A percentile compares a stretch with the other conserved stretches of the same genome.
These are phyloP conservation scores for Augiades crinisus DNA, from an alignment of 2,888 invertebrate species.

Conservation along the genomic window DNA sequence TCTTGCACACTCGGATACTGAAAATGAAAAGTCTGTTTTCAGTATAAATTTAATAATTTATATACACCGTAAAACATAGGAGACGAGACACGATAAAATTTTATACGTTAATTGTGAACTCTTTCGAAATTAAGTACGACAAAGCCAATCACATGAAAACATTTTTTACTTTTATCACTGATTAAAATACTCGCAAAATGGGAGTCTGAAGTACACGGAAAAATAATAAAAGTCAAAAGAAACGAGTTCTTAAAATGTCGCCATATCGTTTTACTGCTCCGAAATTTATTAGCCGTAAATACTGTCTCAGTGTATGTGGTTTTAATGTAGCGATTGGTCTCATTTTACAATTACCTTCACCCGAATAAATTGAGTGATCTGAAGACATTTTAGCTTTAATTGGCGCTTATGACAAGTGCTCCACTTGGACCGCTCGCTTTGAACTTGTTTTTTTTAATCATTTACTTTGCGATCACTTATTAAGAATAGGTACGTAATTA, in stretches of 20 bases:
- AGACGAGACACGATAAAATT: constrained; percentile 7
- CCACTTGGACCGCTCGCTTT: background rate
- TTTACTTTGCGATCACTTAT: too few species aligned
- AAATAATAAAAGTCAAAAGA: constrained; percentile 55
- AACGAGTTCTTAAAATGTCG: constrained; percentile 59
- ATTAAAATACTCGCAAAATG: constrained; percentile 56
- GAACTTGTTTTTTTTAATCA: background rate
- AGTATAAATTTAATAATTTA: background rate
- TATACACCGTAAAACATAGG: background rate
- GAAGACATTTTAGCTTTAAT: constrained; percentile 14
- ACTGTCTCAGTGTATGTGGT: constrained; percentile 52
- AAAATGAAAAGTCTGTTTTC: background rate
- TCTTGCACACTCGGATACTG: too few species aligned
- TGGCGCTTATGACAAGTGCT: background rate
- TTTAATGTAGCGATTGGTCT: constrained; percentile 61
- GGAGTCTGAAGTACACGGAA: constrained; percentile 47
- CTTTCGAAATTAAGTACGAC: constrained; percentile 6
- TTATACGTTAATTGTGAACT: background rate
- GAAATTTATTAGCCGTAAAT: constrained; percentile 71
- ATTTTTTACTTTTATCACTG: constrained; percentile 53
- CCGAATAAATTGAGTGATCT: constrained; percentile 35
- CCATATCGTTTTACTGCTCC: constrained; percentile 58
- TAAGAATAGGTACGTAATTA: too few species aligned
- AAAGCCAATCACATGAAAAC: constrained; percentile 18
- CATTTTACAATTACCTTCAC: constrained; percentile 51